phyloP scores from a whole-genome alignment of 2,888 invertebrate species.

The Tanytarsus gracilentus region DNA sequence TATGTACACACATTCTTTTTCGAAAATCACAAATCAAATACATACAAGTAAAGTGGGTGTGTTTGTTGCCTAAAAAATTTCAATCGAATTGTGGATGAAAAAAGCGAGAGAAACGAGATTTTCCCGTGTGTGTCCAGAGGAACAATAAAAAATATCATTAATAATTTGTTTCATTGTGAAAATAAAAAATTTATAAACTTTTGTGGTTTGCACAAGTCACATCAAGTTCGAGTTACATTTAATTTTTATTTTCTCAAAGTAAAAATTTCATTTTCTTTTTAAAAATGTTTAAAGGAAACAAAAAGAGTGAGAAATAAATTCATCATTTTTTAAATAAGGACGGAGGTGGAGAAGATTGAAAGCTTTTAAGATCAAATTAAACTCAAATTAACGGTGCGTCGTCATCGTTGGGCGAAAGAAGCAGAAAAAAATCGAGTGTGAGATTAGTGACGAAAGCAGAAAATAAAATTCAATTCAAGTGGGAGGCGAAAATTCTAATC shows the following conservation, averaged over 20 bases:
- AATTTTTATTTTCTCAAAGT: no score
- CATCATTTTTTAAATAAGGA: no score
- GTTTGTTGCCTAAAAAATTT: slow-evolving; percentile 32
- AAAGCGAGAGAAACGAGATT: not conserved
- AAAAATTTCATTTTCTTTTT: no score
- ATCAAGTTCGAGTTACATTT: no score
- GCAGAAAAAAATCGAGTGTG: slow-evolving; percentile 10
- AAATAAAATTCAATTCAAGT: not conserved
- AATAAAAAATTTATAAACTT: no score
- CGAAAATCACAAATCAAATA: slow-evolving; percentile 29
- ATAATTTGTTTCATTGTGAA: no score
- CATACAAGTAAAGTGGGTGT: slow-evolving; percentile 35
- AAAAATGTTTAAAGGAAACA: not conserved
- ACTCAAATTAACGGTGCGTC: slow-evolving; percentile 20
- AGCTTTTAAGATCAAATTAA: slow-evolving; percentile 11
- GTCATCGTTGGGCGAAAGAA: not conserved
- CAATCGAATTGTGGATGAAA: not conserved
- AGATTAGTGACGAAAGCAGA: not conserved
- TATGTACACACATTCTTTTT: slow-evolving; percentile 25
- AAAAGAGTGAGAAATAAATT: not conserved
- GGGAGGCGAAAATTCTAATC: not conserved
- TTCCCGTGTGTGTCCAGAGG: no score
- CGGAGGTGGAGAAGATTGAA: not conserved
- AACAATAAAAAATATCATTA: no score
- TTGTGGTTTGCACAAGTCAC: no score